Base-by-base conservation (phyloP, 2,888 invertebrate genomes). In the Tachystola acroxantha region DNA sequence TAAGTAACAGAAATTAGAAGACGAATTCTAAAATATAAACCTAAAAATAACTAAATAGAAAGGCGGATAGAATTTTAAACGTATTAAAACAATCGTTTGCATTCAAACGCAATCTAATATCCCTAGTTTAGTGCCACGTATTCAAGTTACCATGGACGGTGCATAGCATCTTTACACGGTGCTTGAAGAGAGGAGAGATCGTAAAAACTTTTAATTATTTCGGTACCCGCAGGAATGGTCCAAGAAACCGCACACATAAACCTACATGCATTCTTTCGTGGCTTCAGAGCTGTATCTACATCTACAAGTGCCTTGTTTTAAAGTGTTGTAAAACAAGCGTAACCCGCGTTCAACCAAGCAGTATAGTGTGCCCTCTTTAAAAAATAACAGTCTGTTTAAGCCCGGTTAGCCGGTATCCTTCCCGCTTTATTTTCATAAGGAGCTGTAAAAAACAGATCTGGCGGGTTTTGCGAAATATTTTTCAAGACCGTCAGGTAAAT, bases 151-250 rank as follows among this genome's bases (percentile, higher is more conserved):
- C 24, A 33, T 14, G 57, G 57, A 54, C 57, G 60, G 63, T 53
- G 53, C 54, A 68, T 73, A 52, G 53, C 54, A 68, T 73, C 54
- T 73, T 75, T 74, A 70, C 73, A 73, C 64, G 61, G 59, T 53
- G 57, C 64, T 64, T 51, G 59, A 64, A 45, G 63, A 61, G n/a
- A 54, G 64, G 68, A 20, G 22, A n/a, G 9, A 64, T 73, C 75
- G 73, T 84, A 81, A 85, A 82, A 82, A 79, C 73, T 85, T 81
- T 84, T 81, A 81, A 82, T 85, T 82, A 81, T 85, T 82, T 77
- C 58, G 58, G 63, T 61, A 64, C 60, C 73, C 74, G 64, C 59
- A 65, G 61, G 73, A 75, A 75, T 68, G 69, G 65, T 70, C 57
- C 53, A 56, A 56, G 65, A 75, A 67, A 71, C 74, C 71, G 64